A percentile compares a stretch with the other conserved stretches of the same genome.
These are phyloP conservation scores for Drosophila eugracilis DNA, from an alignment of 1,140 invertebrate species.

Conservation along the genomic window DNA sequence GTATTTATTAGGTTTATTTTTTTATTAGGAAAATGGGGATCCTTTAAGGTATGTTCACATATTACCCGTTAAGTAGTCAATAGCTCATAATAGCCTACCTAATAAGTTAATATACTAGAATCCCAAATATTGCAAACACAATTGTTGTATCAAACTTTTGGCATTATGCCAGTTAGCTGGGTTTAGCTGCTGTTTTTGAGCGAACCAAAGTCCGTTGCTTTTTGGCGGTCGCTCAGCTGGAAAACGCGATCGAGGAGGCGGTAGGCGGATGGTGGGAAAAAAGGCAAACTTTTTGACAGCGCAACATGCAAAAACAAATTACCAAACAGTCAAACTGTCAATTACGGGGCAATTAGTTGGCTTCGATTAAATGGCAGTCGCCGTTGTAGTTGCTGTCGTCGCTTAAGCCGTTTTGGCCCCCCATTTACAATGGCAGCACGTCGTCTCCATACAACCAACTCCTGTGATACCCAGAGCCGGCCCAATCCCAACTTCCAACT, in stretches of 20 bases:
- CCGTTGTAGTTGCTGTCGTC: slow-evolving; percentile 53
- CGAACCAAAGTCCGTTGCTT: slow-evolving; percentile 24
- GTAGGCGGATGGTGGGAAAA: slow-evolving; percentile 18
- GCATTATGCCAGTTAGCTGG: slow-evolving; percentile 18
- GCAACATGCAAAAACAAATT: slow-evolving; percentile 80
- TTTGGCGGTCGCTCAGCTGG: slow-evolving; percentile 33
- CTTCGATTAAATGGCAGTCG: slow-evolving; percentile 63
- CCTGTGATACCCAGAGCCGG: neutral
- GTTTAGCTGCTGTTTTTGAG: slow-evolving; percentile 42
- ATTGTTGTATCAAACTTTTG: slow-evolving; percentile 34
- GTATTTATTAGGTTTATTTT: neutral
- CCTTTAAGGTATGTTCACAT: no score
- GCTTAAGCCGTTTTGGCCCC: slow-evolving; percentile 42
- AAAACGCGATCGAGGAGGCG: slow-evolving; percentile 21
- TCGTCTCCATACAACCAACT: slow-evolving; percentile 1
- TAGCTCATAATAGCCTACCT: neutral
- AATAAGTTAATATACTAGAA: neutral
- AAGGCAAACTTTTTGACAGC: slow-evolving; percentile 71
- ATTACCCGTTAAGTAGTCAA: neutral
- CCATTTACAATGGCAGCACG: slow-evolving; percentile 27
- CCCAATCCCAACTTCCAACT: neutral
- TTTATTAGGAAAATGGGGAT: neutral
- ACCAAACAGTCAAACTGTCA: slow-evolving; percentile 77
- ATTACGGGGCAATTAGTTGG: slow-evolving; percentile 74
- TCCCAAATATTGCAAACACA: slow-evolving; percentile 15